Evolutionary conservation across 2,888 invertebrate genomes (phyloP).

Genomic region (Petrolisthes manimaculis): DNA sequence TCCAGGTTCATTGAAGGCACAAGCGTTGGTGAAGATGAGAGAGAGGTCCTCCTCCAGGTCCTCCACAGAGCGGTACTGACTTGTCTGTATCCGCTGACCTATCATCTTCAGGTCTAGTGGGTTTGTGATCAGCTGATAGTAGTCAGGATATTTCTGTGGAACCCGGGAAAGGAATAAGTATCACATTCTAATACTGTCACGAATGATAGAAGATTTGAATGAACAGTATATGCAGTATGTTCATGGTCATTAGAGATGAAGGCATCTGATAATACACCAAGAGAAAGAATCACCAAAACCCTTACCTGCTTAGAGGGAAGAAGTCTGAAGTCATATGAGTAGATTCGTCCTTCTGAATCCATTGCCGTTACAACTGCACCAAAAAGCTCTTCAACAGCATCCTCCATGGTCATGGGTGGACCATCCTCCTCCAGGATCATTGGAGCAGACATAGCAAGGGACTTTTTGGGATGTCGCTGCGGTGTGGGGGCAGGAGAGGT

Average conservation of each 20-base stretch:
- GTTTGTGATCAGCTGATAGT: slow-evolving; percentile 91
- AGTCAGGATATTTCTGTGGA: slow-evolving; percentile 86
- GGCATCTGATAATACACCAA: too few species aligned
- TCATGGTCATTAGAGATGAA: too few species aligned
- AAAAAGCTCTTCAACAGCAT: slow-evolving; percentile 84
- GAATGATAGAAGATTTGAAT: background rate
- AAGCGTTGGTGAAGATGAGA: slow-evolving; percentile 94
- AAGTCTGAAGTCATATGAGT: slow-evolving; percentile 90
- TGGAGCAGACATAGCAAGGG: slow-evolving; percentile 67
- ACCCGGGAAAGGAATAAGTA: background rate
- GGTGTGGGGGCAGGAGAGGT: background rate
- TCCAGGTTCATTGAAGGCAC: slow-evolving; percentile 95
- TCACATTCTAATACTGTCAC: background rate
- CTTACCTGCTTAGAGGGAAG: slow-evolving; percentile 86
- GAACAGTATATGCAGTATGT: too few species aligned
- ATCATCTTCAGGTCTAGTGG: slow-evolving; percentile 96
- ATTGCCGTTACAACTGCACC: slow-evolving; percentile 88
- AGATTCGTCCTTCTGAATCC: slow-evolving; percentile 82
- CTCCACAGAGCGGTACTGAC: slow-evolving; percentile 81
- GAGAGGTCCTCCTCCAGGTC: slow-evolving; percentile 92
- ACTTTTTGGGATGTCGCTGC: slow-evolving; percentile 40
- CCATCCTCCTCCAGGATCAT: slow-evolving; percentile 72
- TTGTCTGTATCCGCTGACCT: slow-evolving; percentile 89
- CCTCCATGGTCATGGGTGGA: slow-evolving; percentile 59
- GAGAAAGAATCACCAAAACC: background rate